Evolutionary conservation across 2,113 vertebrate species (phyloP).

Genomic region (Eira barbara): DNA sequence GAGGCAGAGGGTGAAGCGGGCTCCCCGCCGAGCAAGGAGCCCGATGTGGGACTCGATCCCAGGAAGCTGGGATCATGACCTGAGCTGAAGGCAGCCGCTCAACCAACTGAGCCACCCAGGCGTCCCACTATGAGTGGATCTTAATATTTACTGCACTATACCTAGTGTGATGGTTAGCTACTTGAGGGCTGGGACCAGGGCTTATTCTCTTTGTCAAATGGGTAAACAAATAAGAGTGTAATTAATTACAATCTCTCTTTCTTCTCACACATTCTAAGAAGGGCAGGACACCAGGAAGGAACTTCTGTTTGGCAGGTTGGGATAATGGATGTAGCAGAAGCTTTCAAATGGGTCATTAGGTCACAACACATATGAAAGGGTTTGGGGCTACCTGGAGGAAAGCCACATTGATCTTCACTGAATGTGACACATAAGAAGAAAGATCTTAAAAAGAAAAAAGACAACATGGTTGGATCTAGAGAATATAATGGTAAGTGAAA

Average conservation of each 20-base stretch:
- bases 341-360: neutral
- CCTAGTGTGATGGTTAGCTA: neutral
- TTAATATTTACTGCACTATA: neutral
- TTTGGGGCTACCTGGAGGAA: neutral
- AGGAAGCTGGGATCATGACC: too few species aligned
- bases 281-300: neutral
- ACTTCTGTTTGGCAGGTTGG: neutral
- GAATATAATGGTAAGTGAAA: neutral
- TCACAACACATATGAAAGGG: neutral
- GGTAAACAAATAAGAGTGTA: neutral
- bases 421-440: neutral
- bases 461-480: neutral
- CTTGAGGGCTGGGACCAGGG: neutral
- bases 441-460: neutral
- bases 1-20: too few species aligned
- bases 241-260: neutral
- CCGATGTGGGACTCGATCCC: too few species aligned
- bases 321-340: neutral
- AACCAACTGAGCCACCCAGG: too few species aligned
- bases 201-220: conserved; percentile 4
- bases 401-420: neutral
- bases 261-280: neutral
- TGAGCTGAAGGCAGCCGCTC: too few species aligned
- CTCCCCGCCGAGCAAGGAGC: too few species aligned
- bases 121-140: neutral